Base-by-base conservation (phyloP, 2,888 invertebrate species). In the Ochropleura plecta region DNA sequence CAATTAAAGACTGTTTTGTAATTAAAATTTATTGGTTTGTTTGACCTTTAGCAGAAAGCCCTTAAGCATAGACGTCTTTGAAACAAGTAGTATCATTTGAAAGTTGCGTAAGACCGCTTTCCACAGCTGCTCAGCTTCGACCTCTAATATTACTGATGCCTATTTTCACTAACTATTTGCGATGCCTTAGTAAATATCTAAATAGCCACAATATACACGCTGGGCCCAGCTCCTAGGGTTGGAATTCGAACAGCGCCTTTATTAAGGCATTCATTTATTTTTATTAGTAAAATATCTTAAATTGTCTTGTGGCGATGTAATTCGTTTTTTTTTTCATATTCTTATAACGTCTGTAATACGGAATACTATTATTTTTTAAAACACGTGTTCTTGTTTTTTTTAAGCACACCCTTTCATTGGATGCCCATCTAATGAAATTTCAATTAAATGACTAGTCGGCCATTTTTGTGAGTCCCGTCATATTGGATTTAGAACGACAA, bases 1-100 rank as follows among this genome's bases (percentile, higher is more conserved):
- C 62, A 82, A 70, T 82, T 81, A 71, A 78, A 79, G 8, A 51
- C 59, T 51, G 49, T n/a, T 16, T 40, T 30, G 30, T 16, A 16
- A 40, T 46, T 14, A 51, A 5, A 40, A 60, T 46, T 10, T 20
- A 20, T 67, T 76, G 14, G n/a, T 30, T 18, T 66, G 46, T 46
- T 48, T 63, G 42, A 42, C 20, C 20, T 51, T 18, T 40, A 4
- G 5, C n/a, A 69, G 20, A 42, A 12, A 49, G 16, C 10, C 5
- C 18, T n/a, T 30, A 46, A 12, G 7, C 46, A 44, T 16, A 55
- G 12, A 18, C 10, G 20, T 48, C 3, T 55, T 48, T 40, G 16
- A 20, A 70, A 42, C 14, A 42, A 48, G 5, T 6, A 42, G 14
- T 9, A 67, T 14, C 4, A 8, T 53, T 44, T n/a, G 9, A 53